Evolutionary conservation across 2,888 invertebrate genomes (phyloP).

Genomic region (Ormyrus thymus): DNA sequence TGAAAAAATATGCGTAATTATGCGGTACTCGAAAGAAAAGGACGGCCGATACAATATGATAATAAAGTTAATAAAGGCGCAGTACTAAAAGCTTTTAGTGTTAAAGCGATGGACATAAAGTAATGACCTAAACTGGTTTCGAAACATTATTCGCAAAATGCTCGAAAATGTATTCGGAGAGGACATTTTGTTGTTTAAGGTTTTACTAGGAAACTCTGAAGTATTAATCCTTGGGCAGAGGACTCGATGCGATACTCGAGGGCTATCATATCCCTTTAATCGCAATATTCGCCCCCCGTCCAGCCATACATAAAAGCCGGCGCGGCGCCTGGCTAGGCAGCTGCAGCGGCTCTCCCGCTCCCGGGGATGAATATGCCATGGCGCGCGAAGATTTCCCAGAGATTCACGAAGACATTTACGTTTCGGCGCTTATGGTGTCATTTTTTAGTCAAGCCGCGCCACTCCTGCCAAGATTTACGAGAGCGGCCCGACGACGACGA

Average conservation of each 20-base stretch:
- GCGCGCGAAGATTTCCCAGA: conserved; percentile 43
- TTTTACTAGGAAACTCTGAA: background rate
- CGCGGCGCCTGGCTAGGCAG: background rate
- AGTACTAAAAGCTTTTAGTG: too few relatives aligned
- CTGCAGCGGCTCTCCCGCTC: too few relatives aligned
- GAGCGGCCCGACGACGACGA: conserved; percentile 7
- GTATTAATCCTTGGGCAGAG: background rate
- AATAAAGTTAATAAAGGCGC: too few relatives aligned
- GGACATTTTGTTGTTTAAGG: background rate
- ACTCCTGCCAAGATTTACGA: conserved; percentile 43
- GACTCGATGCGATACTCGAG: background rate
- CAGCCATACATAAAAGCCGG: conserved; percentile 35
- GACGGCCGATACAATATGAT: too few relatives aligned
- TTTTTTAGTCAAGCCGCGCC: conserved; percentile 33
- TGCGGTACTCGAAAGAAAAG: too few relatives aligned
- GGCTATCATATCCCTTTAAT: conserved; percentile 40
- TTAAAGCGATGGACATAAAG: too few relatives aligned
- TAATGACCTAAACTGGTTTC: too few relatives aligned
- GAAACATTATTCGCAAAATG: too few relatives aligned
- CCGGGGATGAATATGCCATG: conserved; percentile 21
- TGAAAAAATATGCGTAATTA: too few relatives aligned
- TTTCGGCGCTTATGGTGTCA: conserved; percentile 54
- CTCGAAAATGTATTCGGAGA: too few relatives aligned
- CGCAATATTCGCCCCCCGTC: conserved; percentile 29
- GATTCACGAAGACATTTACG: conserved; percentile 56